Percentiles rank a stretch among this genome's conserved stretches.
Evolutionary conservation across 2,888 invertebrate species (phyloP).

Genomic region (Agrilus cyanescens): DNA sequence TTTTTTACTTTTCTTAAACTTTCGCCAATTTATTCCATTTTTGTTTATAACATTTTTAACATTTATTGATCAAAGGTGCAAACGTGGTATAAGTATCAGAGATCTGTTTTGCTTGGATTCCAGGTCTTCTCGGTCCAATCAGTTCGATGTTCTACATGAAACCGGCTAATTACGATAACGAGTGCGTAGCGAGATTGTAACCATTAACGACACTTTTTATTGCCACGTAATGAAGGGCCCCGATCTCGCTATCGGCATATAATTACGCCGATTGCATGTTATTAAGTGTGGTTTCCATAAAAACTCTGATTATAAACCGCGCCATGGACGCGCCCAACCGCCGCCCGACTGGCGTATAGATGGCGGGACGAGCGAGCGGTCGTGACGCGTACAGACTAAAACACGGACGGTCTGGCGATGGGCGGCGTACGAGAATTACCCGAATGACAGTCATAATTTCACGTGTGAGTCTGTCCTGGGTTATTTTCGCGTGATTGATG

Average conservation of each 20-base stretch:
- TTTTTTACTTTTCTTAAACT: too few relatives aligned
- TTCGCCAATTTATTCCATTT: too few relatives aligned
- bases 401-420: too few relatives aligned
- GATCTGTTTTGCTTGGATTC: too few relatives aligned
- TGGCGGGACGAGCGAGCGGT: slow-evolving; percentile 1
- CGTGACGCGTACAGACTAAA: background rate
- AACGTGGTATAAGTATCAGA: background rate
- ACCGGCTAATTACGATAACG: slow-evolving; percentile 6
- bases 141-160: too few relatives aligned
- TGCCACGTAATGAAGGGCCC: slow-evolving; percentile 23
- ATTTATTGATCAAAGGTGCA: background rate
- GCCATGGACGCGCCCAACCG: slow-evolving; percentile 13
- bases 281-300: slow-evolving; percentile 23
- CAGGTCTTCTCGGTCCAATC: too few relatives aligned
- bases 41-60: too few relatives aligned
- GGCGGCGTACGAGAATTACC: slow-evolving; percentile 23
- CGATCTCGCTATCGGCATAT: slow-evolving; percentile 22
- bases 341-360: slow-evolving; percentile 3
- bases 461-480: slow-evolving; percentile 30
- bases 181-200: slow-evolving; percentile 20
- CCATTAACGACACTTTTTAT: slow-evolving; percentile 25
- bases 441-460: slow-evolving; percentile 34
- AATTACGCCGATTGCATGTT: slow-evolving; percentile 30
- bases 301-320: slow-evolving; percentile 20
- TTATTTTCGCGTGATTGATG: slow-evolving; percentile 35